Evolutionary conservation across 2,888 invertebrate genomes (phyloP).

Genomic region (Flabesymbios commensalis): DNA sequence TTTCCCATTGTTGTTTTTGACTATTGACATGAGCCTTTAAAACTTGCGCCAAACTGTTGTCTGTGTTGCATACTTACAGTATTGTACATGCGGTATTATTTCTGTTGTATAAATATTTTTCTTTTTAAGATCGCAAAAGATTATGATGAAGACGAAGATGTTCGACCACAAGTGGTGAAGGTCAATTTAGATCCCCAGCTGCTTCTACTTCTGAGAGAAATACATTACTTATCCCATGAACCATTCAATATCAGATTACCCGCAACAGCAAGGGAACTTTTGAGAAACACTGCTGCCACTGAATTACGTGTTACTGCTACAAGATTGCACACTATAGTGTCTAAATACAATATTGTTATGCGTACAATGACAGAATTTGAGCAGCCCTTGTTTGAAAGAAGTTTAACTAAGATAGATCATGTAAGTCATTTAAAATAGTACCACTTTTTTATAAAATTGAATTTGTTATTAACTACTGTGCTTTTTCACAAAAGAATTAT

Average conservation of each 20-base stretch:
- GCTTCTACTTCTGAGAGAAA: conserved; percentile 55
- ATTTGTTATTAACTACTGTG: not conserved
- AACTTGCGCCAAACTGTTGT: too few relatives aligned
- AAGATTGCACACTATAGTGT: conserved; percentile 57
- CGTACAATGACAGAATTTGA: conserved; percentile 57
- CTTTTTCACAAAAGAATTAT: not conserved
- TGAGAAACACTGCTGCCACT: conserved; percentile 51
- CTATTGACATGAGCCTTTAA: too few relatives aligned
- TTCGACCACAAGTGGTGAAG: conserved; percentile 53
- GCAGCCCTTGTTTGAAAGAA: conserved; percentile 57
- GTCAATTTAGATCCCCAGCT: conserved; percentile 59
- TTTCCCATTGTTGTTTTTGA: too few relatives aligned
- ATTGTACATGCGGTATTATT: too few relatives aligned
- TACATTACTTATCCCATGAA: conserved; percentile 54
- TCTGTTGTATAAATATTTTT: not conserved
- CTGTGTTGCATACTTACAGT: too few relatives aligned
- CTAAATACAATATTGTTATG: conserved; percentile 60
- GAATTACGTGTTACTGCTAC: conserved; percentile 54
- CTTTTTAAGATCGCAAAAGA: conserved; percentile 53
- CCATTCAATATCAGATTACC: conserved; percentile 54
- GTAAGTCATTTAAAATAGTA: conserved; percentile 47
- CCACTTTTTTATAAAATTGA: not conserved
- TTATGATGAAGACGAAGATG: conserved; percentile 55
- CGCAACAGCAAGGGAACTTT: conserved; percentile 49
- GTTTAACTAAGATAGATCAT: conserved; percentile 56